phyloP scores from a whole-genome alignment of 2,888 invertebrate genomes.

The Metellina segmentata region DNA sequence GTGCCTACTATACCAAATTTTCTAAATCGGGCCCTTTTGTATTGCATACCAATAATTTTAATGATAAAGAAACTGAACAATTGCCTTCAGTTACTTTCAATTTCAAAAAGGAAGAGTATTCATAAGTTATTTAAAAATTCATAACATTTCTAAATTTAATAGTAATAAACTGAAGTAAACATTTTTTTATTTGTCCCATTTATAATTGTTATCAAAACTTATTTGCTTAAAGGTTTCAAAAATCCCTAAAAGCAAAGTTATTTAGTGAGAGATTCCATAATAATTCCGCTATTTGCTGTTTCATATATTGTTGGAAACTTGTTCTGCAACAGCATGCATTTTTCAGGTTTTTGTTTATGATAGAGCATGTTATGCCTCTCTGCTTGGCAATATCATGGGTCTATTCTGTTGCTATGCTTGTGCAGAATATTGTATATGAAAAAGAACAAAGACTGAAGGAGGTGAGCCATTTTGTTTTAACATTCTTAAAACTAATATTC shows the following conservation, averaged over 20 bases:
- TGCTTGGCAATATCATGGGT: slow-evolving; percentile 83
- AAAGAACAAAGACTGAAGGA: slow-evolving; percentile 83
- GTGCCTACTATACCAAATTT: no score
- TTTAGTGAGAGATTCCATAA: not conserved
- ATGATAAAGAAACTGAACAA: no score
- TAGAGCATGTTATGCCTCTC: slow-evolving; percentile 82
- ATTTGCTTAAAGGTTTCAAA: not conserved
- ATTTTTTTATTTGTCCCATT: no score
- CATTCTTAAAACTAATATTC: not conserved
- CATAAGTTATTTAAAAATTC: no score
- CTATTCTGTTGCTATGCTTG: slow-evolving; percentile 83
- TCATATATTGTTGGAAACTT: not conserved
- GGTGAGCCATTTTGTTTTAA: slow-evolving; percentile 50
- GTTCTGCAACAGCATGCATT: not conserved
- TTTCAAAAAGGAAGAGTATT: no score
- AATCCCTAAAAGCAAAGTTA: not conserved
- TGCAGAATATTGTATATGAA: slow-evolving; percentile 83
- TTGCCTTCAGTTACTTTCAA: no score
- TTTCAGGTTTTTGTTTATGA: slow-evolving; percentile 81
- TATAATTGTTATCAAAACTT: not conserved
- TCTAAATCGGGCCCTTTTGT: no score
- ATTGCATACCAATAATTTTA: no score
- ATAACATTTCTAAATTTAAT: no score
- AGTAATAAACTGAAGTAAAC: no score
- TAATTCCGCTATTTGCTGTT: not conserved